Percentiles rank a stretch among this genome's conserved stretches.
These are phyloP conservation scores for Leptoteleia sp. DNA, from an alignment of 1,140 invertebrate genomes.

Conservation along the genomic window DNA sequence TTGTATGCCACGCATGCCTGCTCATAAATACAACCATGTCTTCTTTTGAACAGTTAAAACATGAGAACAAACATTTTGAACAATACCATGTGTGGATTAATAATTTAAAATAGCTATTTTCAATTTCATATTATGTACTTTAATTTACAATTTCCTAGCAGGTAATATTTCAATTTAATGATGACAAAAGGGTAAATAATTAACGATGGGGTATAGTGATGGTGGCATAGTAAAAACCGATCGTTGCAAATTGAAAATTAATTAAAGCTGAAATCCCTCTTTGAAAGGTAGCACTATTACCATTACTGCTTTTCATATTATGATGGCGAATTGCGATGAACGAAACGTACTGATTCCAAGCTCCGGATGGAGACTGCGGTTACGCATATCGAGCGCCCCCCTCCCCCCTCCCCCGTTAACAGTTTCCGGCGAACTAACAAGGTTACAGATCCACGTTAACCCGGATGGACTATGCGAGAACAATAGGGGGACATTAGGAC, in stretches of 20 bases:
- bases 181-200: too few species aligned
- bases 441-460: constrained; percentile 48
- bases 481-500: constrained; percentile 54
- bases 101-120: too few species aligned
- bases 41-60: too few species aligned
- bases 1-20: too few species aligned
- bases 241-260: constrained; percentile 27
- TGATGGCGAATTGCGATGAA: constrained; percentile 28
- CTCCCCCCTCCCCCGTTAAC: constrained; percentile 34
- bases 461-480: constrained; percentile 45
- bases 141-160: too few species aligned
- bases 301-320: constrained; percentile 56
- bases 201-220: too few species aligned
- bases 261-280: constrained; percentile 29
- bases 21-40: too few species aligned
- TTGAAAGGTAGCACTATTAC: constrained; percentile 40
- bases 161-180: too few species aligned
- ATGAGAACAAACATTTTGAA: too few species aligned
- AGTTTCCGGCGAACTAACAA: constrained; percentile 53
- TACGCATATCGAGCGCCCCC: constrained; percentile 43
- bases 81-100: too few species aligned
- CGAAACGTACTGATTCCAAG: constrained; percentile 44
- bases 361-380: constrained; percentile 31
- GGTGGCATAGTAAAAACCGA: background rate
- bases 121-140: too few species aligned